These are phyloP conservation scores for Microplitis mediator DNA, from an alignment of 1,140 invertebrate genomes.

Conservation along the genomic window DNA sequence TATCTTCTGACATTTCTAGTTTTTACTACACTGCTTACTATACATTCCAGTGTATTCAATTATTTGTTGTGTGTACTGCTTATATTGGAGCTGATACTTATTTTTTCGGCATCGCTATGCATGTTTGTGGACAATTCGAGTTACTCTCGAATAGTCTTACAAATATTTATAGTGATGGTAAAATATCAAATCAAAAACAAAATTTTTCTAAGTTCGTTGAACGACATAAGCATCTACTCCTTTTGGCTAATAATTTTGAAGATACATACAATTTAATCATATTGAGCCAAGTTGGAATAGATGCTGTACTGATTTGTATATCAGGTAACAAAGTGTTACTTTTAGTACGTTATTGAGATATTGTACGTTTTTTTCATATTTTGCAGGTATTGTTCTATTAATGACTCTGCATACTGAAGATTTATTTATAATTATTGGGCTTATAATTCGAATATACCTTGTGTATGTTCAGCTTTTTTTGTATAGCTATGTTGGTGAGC, in stretches of 20 bases:
- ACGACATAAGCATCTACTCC: conserved; percentile 27
- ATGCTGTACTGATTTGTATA: conserved; percentile 19
- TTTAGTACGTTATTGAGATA: no score
- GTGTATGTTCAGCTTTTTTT: conserved; percentile 27
- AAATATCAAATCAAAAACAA: neutral
- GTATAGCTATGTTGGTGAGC: conserved; percentile 27
- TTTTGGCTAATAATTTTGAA: conserved; percentile 23
- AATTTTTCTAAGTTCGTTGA: neutral
- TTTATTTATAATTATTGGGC: neutral
- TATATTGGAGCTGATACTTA: conserved; percentile 26
- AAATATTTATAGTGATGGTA: neutral
- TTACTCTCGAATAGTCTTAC: conserved; percentile 1
- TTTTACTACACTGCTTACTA: conserved; percentile 10
- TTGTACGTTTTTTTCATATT: neutral
- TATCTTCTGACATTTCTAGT: conserved; percentile 2
- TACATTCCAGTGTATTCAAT: conserved; percentile 15
- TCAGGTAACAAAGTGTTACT: conserved; percentile 8
- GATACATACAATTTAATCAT: conserved; percentile 23
- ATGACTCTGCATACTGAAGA: conserved; percentile 10
- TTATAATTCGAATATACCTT: conserved; percentile 19
- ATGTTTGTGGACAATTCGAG: conserved; percentile 28
- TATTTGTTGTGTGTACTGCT: conserved; percentile 11
- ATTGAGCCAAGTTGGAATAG: conserved; percentile 16
- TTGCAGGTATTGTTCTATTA: conserved; percentile 10
- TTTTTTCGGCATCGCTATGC: conserved; percentile 25